Evolutionary conservation across 2,888 invertebrate species (phyloP), one percentile per base, ranked within the genome.

Genomic region (Griposia aprilina): DNA sequence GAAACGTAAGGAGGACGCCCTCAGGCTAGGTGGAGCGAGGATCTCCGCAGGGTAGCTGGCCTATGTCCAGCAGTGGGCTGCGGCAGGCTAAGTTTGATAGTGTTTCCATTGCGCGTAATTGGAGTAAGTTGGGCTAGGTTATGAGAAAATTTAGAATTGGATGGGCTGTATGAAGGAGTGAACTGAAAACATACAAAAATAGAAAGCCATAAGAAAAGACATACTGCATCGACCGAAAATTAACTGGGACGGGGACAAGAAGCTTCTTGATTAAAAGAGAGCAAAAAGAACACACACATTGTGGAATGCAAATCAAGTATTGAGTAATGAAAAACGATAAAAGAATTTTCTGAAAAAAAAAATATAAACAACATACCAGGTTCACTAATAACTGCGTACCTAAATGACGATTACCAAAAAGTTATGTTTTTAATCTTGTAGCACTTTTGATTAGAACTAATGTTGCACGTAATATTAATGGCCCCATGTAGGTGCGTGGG

Each of bases 371-470:
- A 50, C 41, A 15, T 20, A 55, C 30, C 10, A 13, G n/a, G 30
- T 59, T 66, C 10, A 57, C 6, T 15, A 20, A 70, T 41, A 70
- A 55, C 62, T 62, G 41, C n/a, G 48, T 57, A 57, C 41, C n/a
- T n/a, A 36, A 77, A 67, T 50, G 23, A n/a, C 7, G 30, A 67
- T 83, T 63, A 80, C 15, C 48, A 67, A 67, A 82, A 76, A 65
- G 20, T 62, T n/a, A 50, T 80, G n/a, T 50, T 60, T 59, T 60
- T 67, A 67, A 76, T 67, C 76, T 66, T 55, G 50, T 45, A 68
- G n/a, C 62, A 78, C 78, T 80, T 83, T 48, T 78, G 83, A 80
- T 80, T 77, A 80, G n/a, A 80, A 78, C 48, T 78, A 83, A 80
- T 83, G 55, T 50, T 67, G 66, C 62, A 41, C 41, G 50, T 50